Evolutionary conservation across 2,113 vertebrate genomes (phyloP), one percentile per base, ranked within the genome.

Genomic region (Psittacus erithacus): DNA sequence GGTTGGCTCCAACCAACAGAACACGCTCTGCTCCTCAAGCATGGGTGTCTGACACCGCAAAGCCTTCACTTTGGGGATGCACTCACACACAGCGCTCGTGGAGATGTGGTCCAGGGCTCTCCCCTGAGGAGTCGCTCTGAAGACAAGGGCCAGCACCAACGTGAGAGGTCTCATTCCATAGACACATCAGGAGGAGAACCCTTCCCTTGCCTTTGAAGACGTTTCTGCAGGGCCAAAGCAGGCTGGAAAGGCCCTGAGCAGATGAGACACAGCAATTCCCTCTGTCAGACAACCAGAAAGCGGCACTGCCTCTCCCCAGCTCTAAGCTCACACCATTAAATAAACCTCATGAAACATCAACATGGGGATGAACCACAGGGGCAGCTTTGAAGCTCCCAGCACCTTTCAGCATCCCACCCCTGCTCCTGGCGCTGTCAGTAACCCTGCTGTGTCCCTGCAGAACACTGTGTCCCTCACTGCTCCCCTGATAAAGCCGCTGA

Each of bases 11-110:
- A 24, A 25, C 3, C 49, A 19, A 7, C 73, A 29, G 50, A 62
- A 62, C 1, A 0, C 6, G 31, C 60, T 57, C 59, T 73, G 68
- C 46, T 67, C n/a, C 73, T 39, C 3, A 0, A 23, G 25, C 25
- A 46, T 17, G 28, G 14, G 5, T 2, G 6, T 11, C 14, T 46
- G 0, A 44, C 0, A 0, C 16, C 8, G 31, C 25, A 64, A n/a
- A 59, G 2, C 35, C 39, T 28, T n/a, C 39, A 1, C 0, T 9
- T 0, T 18, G 46, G 44, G 57, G 35, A 10, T 2, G 82, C 10
- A 3, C 33, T 43, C 6, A 4, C 13, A 17, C 0, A 0, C 22
- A 24, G 28, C 4, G 2, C 14, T n/a, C 1, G 0, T 44, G 29
- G 27, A 57, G 68, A 5, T 24, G 68, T n/a, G 44, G 33, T 38